Evolutionary conservation across 2,797 vertebrate genomes (phyloP).

Genomic region (Tokudaia tokunoshimensis): DNA sequence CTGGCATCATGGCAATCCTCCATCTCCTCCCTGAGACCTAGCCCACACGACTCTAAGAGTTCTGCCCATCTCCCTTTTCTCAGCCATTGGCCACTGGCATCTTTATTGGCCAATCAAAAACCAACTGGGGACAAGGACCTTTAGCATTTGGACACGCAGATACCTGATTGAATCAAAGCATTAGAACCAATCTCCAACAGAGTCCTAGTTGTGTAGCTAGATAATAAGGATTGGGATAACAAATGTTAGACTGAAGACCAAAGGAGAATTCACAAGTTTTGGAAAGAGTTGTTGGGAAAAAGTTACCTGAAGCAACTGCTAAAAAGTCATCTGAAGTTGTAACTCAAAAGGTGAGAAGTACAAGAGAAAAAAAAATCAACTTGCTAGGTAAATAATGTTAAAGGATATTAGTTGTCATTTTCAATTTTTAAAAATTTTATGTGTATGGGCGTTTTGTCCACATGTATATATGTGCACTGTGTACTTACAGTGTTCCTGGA

Average conservation of each 20-base stretch:
- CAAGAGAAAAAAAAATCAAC: slow-evolving; percentile 50
- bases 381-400: not conserved
- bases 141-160: not conserved
- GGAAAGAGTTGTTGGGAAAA: not conserved
- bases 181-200: not conserved
- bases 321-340: not conserved
- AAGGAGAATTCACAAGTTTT: not conserved
- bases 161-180: not conserved
- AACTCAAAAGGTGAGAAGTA: not conserved
- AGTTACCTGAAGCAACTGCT: not conserved
- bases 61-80: not conserved
- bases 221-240: not conserved
- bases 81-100: not conserved
- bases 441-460: not conserved
- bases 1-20: not conserved
- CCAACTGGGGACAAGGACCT: not conserved
- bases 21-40: not conserved
- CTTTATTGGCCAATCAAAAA: not conserved
- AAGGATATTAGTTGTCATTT: not conserved
- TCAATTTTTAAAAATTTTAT: not conserved
- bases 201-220: not conserved
- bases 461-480: too few relatives aligned
- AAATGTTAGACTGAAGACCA: not conserved
- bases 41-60: not conserved
- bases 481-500: not conserved